Evolutionary conservation across 2,113 vertebrate genomes (phyloP), one percentile per base, ranked within the genome.

Genomic region (Spea multiplicata): DNA sequence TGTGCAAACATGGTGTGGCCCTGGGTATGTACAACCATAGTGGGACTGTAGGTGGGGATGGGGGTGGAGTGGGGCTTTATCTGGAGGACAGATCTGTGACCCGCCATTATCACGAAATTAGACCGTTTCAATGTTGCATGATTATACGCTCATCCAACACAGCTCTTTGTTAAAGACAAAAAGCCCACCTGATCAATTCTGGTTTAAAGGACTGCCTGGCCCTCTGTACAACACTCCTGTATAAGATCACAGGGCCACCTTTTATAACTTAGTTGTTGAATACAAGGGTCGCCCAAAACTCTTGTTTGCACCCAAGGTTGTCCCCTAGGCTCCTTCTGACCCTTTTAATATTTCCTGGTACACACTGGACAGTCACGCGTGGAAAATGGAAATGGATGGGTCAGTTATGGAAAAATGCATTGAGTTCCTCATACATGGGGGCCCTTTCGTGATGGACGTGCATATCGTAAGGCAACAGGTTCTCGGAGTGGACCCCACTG

Each of bases 371-470:
- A 79, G 70, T 67, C 64, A 57, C 70, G 30, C 55, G 57, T 52
- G 30, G 16, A 77, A 71, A 44, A 17, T 16, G 64, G n/a, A 30
- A 47, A 6, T 52, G 13, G 46, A 70, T 16, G 62, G 61, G 66
- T 88, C 88, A 97, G 87, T 95, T 98, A 90, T 97, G 96, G 91
- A 96, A 98, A 91, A 97, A 98, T 76, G 95, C 93, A 81, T 97
- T 97, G 81, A 97, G 93, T 93, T 97, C 96, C 73, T 98, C 96
- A 74, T 97, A 96, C 85, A 93, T 91, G 55, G 95, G 95, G 78
- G 93, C 89, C 85, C 96, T 88, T 84, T 98, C 95, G 85, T 96
- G 95, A 85, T 96, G 94, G 87, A 95, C 91, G 90, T 96, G 95
- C 94, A 96, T 92, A 88, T 98, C 96, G 86, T 98, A 98, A 89